phyloP scores from a whole-genome alignment of 1,140 invertebrate genomes.

The Melitaea cinxia region DNA sequence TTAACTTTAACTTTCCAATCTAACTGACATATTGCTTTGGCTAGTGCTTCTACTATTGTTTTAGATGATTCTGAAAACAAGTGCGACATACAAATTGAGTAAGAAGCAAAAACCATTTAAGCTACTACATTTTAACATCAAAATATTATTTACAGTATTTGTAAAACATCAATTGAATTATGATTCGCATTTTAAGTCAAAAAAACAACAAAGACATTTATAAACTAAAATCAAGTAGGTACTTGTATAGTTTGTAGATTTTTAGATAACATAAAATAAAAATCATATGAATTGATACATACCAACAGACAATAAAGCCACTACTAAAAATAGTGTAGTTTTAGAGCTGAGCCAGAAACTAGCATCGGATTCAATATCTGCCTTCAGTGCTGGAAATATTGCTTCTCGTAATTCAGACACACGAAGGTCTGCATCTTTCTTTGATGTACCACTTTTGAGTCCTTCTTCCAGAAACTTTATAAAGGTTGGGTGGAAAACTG shows the following conservation, averaged over 20 bases:
- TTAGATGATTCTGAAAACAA: slow-evolving; percentile 58
- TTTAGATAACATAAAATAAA: background rate
- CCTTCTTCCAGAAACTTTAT: slow-evolving; percentile 88
- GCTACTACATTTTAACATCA: background rate
- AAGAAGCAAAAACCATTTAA: background rate
- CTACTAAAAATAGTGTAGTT: slow-evolving; percentile 86
- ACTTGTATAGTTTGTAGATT: no score
- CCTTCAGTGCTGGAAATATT: slow-evolving; percentile 84
- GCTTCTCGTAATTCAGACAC: slow-evolving; percentile 88
- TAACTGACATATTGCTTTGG: slow-evolving; percentile 60
- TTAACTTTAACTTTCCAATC: slow-evolving; percentile 71
- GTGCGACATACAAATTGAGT: background rate
- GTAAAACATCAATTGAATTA: no score
- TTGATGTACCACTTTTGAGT: slow-evolving; percentile 87
- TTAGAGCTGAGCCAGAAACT: slow-evolving; percentile 87
- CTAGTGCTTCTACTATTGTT: slow-evolving; percentile 58
- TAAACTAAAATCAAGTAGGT: background rate
- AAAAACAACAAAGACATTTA: no score
- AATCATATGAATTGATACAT: slow-evolving; percentile 17
- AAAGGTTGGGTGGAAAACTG: slow-evolving; percentile 88
- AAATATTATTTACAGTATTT: no score
- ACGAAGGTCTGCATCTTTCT: slow-evolving; percentile 89
- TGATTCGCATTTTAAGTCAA: no score
- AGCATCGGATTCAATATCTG: slow-evolving; percentile 84
- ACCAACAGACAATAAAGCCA: slow-evolving; percentile 84